Base-by-base conservation (phyloP, 2,113 vertebrate genomes). In the Aptenodytes patagonicus region DNA sequence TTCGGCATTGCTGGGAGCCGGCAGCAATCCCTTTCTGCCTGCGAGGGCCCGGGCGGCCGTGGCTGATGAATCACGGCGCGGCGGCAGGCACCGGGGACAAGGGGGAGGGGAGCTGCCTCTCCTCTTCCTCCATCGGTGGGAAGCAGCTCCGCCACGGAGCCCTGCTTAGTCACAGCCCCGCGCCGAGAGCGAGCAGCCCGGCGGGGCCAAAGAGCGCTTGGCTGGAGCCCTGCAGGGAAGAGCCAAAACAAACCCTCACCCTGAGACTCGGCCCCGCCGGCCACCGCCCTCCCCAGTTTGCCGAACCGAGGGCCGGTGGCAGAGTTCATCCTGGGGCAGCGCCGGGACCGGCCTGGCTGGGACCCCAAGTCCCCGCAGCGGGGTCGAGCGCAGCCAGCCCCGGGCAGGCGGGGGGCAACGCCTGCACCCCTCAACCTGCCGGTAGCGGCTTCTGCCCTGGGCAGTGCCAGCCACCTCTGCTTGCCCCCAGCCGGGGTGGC, bases 111-210 rank as follows among this genome's bases (percentile, higher is more conserved):
- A 96, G 47, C 68, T 8, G 95, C 92, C 68, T 65, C 71, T 87
- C 49, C n/a, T 83, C 89, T 96, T 94, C 96, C 95, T 96, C 90
- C 95, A 22, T 18, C 52, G 61, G 69, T 77, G 92, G 93, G 89
- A 91, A 85, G 80, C 60, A 25, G 86, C 83, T 62, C 71, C 40
- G 31, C 58, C 73, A 24, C 77, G 6, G 49, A 79, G 75, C 94
- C 49, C 34, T 85, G 85, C 87, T 93, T 95, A 83, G 94, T 95
- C 93, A 90, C 89, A 76, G 52, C 46, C 38, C 64, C 28, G 40
- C 61, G 71, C 75, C n/a, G 22, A 6, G 44, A 44, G 57, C 71
- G 12, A 29, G 47, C 46, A n/a, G 36, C 70, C 32, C 16, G 6
- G 6, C 18, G 29, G 77, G 90, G 64, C 83, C 71, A 3, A 17